These are phyloP conservation scores for Acipenser transmontanus DNA, from an alignment of 2,797 vertebrate genomes.

Conservation along the genomic window DNA sequence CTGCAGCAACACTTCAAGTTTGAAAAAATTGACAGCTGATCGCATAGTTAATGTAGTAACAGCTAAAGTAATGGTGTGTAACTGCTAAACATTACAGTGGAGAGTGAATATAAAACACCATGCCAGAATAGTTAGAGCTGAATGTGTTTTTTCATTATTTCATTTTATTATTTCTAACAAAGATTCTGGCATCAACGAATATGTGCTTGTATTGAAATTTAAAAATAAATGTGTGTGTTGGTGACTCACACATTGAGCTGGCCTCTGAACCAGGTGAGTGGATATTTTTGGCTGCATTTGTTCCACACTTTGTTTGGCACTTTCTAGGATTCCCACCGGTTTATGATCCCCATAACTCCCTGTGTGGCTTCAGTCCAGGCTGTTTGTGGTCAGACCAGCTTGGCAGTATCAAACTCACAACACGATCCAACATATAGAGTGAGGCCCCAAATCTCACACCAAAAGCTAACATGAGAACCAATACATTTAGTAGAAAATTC, in stretches of 20 bases:
- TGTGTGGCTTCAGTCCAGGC: conserved; percentile 27
- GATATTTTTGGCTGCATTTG: conserved; percentile 17
- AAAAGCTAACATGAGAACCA: too few relatives aligned
- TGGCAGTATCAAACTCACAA: conserved; percentile 22
- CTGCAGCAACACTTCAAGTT: too few relatives aligned
- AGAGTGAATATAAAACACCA: too few relatives aligned
- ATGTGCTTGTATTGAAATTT: conserved; percentile 38
- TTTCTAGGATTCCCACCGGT: conserved; percentile 23
- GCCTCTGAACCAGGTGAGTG: conserved; percentile 22
- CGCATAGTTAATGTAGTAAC: too few relatives aligned
- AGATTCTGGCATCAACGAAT: conserved; percentile 36
- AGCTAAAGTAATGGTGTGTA: too few relatives aligned
- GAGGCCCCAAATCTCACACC: too few relatives aligned
- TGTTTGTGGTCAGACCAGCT: conserved; percentile 17
- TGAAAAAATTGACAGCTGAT: too few relatives aligned
- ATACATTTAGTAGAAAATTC: too few relatives aligned
- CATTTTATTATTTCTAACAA: conserved; percentile 18
- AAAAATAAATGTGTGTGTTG: conserved; percentile 31
- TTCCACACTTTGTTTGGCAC: conserved; percentile 26
- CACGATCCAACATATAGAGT: too few relatives aligned
- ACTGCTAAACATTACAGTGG: too few relatives aligned
- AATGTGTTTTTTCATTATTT: neutral
- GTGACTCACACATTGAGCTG: conserved; percentile 40
- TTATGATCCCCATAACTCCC: conserved; percentile 34
- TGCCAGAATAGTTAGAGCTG: too few relatives aligned